A percentile compares a stretch with the other conserved stretches of the same genome.
phyloP scores from a whole-genome alignment of 2,888 invertebrate species.

The Homarus gammarus region DNA sequence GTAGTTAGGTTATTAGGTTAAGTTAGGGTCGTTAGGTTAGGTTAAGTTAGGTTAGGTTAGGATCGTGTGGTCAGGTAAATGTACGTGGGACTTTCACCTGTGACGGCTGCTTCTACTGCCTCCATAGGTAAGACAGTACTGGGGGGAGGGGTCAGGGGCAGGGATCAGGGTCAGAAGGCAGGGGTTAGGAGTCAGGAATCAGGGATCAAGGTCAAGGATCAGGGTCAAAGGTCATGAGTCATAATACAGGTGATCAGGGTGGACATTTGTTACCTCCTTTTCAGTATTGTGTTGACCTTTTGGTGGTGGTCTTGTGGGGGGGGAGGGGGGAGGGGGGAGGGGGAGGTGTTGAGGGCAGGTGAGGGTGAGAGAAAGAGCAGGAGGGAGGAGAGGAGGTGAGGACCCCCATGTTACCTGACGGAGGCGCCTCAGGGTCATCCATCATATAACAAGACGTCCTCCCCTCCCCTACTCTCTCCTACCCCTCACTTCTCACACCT shows the following conservation, averaged over 20 bases:
- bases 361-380: not conserved
- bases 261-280: too few species aligned
- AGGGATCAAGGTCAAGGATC: too few species aligned
- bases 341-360: not conserved
- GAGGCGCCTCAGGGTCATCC: not conserved
- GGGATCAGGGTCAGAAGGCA: not conserved
- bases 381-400: not conserved
- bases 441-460: not conserved
- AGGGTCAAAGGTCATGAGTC: too few species aligned
- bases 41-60: too few species aligned
- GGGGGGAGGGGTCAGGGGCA: not conserved
- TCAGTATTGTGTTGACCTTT: too few species aligned
- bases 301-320: not conserved
- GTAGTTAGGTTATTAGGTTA: too few species aligned
- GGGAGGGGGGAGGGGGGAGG: not conserved
- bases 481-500: not conserved
- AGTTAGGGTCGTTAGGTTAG: too few species aligned
- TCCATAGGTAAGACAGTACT: too few species aligned
- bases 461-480: not conserved
- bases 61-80: not conserved
- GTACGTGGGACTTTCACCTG: not conserved
- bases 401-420: not conserved
- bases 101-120: too few species aligned
- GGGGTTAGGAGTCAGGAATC: too few species aligned
- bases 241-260: too few species aligned